These are phyloP conservation scores for Eustalomyia histrio DNA, from an alignment of 2,888 invertebrate species.

Conservation along the genomic window DNA sequence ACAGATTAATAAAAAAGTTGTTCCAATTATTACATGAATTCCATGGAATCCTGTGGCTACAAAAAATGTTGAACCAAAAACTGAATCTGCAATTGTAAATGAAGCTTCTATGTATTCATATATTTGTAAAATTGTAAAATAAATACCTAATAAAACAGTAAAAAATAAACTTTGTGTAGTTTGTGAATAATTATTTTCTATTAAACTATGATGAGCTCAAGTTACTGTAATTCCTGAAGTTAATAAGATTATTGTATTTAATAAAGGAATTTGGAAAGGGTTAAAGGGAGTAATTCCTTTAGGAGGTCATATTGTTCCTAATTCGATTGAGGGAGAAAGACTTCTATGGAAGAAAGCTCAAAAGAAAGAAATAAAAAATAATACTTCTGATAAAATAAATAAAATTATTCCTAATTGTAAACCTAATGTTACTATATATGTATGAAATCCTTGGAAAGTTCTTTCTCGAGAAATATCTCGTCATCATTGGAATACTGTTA, in stretches of 20 bases:
- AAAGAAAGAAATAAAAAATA: constrained; percentile 83
- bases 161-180: constrained; percentile 80
- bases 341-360: constrained; percentile 79
- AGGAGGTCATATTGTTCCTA: constrained; percentile 85
- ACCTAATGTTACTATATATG: constrained; percentile 81
- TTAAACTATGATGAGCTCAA: constrained; percentile 82
- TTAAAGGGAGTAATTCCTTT: constrained; percentile 83
- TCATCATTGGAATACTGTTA: constrained; percentile 83
- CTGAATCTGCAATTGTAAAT: constrained; percentile 82
- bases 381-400: constrained; percentile 86
- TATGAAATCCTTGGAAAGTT: constrained; percentile 84
- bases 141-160: constrained; percentile 83
- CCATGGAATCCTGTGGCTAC: constrained; percentile 89
- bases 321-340: constrained; percentile 81
- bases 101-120: constrained; percentile 85
- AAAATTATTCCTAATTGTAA: constrained; percentile 86
- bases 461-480: constrained; percentile 85
- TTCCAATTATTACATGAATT: constrained; percentile 85
- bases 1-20: constrained; percentile 81
- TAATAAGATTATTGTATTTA: constrained; percentile 87
- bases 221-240: constrained; percentile 86
- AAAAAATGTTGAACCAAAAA: constrained; percentile 86
- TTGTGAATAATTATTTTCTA: constrained; percentile 80
- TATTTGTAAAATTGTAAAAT: constrained; percentile 85
- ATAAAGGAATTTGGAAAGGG: constrained; percentile 85